Evolutionary conservation across 2,797 vertebrate species (phyloP), one percentile per base, ranked within the genome.

Genomic region (Coregonus ussuriensis): DNA sequence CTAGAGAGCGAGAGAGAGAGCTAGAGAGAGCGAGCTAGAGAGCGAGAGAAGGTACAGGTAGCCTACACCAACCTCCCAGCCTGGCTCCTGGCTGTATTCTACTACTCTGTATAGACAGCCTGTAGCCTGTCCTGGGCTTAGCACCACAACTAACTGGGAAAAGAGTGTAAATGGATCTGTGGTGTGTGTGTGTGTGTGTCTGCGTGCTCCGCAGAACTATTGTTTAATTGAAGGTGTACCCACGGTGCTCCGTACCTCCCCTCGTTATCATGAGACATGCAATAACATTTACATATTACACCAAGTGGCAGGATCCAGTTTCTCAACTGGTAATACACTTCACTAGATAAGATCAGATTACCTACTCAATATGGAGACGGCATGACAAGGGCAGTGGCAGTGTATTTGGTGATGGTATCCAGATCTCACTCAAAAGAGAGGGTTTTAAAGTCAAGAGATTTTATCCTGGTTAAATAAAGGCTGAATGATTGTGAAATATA

Each of bases 151-250:
- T 37, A 37, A 71, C 77, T 52, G 74, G 67, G 52, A 31, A 15
- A 72, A 18, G 31, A 72, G 56, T 59, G 75, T 35, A 76, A 80
- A 71, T 65, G n/a, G 81, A 82, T 77, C 78, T 31, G 59, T 62
- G 68, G 69, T 37, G 2, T 52, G 35, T 52, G 16, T 59, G 75
- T 33, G 69, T 37, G 2, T 37, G 2, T 52, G 35, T n/a, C 21
- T 54, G 74, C 63, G 18, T 37, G 25, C 25, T 25, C 25, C 25
- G 25, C 25, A 31, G 62, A 29, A 33, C 79, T 73, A 18, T 56
- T 41, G 73, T 73, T 86, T 81, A 77, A 80, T 85, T 83, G 31
- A 78, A 78, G 75, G n/a, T 53, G 75, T 14, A 71, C 21, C 54
- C 53, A 35, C 54, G 18, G 6, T 37, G 16, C 72, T 70, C 35